phyloP scores from a whole-genome alignment of 2,113 vertebrate species.

The Theropithecus gelada region DNA sequence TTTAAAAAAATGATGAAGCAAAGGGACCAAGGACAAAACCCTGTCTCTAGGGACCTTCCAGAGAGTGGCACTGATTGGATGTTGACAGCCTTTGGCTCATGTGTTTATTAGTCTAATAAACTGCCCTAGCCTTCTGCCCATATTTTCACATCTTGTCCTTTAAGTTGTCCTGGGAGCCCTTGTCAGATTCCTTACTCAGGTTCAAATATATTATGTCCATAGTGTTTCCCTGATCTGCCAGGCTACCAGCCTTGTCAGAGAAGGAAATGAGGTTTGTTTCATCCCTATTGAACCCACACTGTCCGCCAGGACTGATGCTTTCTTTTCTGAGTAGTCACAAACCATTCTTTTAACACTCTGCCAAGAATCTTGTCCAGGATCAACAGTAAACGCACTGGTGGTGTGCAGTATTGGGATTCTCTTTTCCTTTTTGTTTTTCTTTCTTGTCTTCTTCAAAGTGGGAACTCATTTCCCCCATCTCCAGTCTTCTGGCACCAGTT shows the following conservation, averaged over 20 bases:
- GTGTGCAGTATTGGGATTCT: neutral
- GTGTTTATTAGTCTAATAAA: neutral
- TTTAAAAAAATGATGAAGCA: neutral
- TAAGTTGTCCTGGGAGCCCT: neutral
- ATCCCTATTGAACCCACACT: neutral
- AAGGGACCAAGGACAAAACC: neutral
- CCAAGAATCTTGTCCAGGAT: neutral
- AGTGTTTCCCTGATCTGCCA: neutral
- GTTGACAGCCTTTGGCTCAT: neutral
- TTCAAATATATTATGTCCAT: neutral
- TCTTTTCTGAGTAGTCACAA: neutral
- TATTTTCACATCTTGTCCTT: neutral
- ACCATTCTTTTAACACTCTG: neutral
- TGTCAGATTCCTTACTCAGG: neutral
- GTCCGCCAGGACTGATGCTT: neutral
- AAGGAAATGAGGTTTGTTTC: neutral
- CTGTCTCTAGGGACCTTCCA: neutral
- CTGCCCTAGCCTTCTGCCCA: neutral
- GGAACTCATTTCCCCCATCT: neutral
- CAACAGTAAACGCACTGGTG: neutral
- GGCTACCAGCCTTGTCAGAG: neutral
- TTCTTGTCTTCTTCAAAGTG: neutral
- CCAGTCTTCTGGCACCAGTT: neutral
- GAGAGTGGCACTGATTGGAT: neutral
- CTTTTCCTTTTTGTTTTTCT: neutral